Evolutionary conservation across 2,797 vertebrate species (phyloP).

Genomic region (Miichthys miiuy): DNA sequence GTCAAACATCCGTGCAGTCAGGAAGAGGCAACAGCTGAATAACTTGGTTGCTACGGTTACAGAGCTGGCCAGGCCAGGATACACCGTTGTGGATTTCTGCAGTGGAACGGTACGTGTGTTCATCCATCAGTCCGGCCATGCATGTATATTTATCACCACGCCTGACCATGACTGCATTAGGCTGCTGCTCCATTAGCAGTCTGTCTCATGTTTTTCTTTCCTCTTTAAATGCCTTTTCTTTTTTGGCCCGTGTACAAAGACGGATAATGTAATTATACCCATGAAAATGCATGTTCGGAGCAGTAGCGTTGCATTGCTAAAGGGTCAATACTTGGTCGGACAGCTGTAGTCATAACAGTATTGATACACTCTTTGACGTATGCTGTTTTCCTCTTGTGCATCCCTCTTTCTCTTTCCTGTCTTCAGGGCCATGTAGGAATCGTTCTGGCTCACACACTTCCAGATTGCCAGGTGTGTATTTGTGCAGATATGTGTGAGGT

Average conservation of each 20-base stretch:
- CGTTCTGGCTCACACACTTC: constrained; percentile 91
- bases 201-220: background rate
- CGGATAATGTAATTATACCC: constrained; percentile 35
- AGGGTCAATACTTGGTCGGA: constrained; percentile 46
- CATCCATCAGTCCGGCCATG: constrained; percentile 50
- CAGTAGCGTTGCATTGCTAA: constrained; percentile 4
- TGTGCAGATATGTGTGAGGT: background rate
- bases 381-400: constrained; percentile 47
- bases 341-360: constrained; percentile 49
- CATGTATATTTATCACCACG: constrained; percentile 43
- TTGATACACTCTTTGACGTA: constrained; percentile 36
- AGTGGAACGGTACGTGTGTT: constrained; percentile 92
- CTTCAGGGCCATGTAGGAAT: constrained; percentile 96
- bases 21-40: constrained; percentile 97
- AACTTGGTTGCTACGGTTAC: constrained; percentile 93
- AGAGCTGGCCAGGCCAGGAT: constrained; percentile 87
- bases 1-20: constrained; percentile 90
- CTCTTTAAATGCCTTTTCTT: constrained; percentile 38
- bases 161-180: constrained; percentile 28
- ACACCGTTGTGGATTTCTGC: constrained; percentile 96
- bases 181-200: constrained; percentile 44
- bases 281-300: constrained; percentile 40
- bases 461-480: constrained; percentile 90
- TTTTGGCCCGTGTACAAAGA: background rate
- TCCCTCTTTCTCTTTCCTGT: constrained; percentile 52